These are phyloP conservation scores for Agelastica alni DNA, from an alignment of 2,888 invertebrate species.

Conservation along the genomic window DNA sequence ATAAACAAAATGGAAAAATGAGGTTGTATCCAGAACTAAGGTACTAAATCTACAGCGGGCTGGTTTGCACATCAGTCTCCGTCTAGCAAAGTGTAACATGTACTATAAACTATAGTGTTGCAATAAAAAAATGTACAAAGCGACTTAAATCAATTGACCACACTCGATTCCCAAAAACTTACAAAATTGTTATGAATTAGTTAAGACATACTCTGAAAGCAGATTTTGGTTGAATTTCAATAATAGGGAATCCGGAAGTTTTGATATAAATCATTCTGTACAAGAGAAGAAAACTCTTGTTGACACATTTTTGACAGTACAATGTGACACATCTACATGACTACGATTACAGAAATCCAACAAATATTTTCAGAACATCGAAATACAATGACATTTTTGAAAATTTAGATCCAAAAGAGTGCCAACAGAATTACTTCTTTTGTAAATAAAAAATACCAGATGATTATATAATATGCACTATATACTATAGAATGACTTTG, in stretches of 20 bases:
- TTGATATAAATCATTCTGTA: constrained; percentile 24
- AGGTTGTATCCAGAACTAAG: constrained; percentile 54
- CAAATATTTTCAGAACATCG: constrained; percentile 11
- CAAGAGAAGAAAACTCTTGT: constrained; percentile 10
- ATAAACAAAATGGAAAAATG: constrained; percentile 16
- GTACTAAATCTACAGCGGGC: constrained; percentile 57
- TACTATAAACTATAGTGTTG: constrained; percentile 52
- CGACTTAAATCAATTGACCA: constrained; percentile 19
- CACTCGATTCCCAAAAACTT: constrained; percentile 34
- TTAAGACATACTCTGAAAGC: background rate
- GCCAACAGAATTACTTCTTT: constrained; percentile 11
- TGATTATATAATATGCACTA: constrained; percentile 44
- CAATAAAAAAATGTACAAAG: constrained; percentile 41
- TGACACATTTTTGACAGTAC: constrained; percentile 2
- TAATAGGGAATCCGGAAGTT: constrained; percentile 13
- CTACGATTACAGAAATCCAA: constrained; percentile 22
- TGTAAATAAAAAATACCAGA: constrained; percentile 40
- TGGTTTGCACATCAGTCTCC: constrained; percentile 59
- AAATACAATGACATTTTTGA: constrained; percentile 10
- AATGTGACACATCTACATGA: constrained; percentile 13
- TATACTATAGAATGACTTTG: constrained; percentile 48
- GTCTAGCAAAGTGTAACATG: constrained; percentile 54
- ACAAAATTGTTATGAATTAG: constrained; percentile 29
- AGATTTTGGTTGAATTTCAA: background rate
- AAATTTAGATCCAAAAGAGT: constrained; percentile 7